Evolutionary conservation across 1,140 invertebrate species (phyloP), one percentile per base, ranked within the genome.

Genomic region (Oryctes rhinoceros): DNA sequence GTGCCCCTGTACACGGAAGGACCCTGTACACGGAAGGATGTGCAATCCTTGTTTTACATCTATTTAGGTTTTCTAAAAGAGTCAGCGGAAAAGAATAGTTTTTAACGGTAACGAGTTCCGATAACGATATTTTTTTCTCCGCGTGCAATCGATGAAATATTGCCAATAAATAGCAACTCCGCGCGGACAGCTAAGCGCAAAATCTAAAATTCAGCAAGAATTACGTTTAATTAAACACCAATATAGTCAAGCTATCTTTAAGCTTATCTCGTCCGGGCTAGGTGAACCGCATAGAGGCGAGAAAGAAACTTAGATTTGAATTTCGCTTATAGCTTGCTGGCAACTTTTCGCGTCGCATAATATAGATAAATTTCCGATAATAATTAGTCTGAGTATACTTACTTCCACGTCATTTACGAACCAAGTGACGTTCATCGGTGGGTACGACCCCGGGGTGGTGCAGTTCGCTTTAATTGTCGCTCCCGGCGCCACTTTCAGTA

Each of bases 361-460:
- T 24, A 9, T 71, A 35, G 65, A 71, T 24, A 71, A 76, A 76
- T 76, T 76, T 76, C 47, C 18, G 39, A n/a, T n/a, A n/a, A 24
- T 76, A 76, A 76, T 44, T 76, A 76, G 47, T 76, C 47, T 24
- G 59, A 78, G 10, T 53, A 24, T 35, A 79, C 82, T 86, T 86
- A 89, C 88, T 85, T 88, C 79, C 78, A 85, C 82, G 35, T 87
- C 88, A 81, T 90, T 90, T 39, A 89, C 85, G 78, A 85, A 87
- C 89, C 89, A 90, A 4, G 86, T 86, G 9, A 90, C 83, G 74
- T 88, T 89, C 81, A 88, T 87, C 0, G 87, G 83, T 20, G 89
- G 89, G 83, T 87, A 88, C 7, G 87, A 87, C 4, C 84, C 82
- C 3, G 84, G 82, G 2, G 87, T 86, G 9, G 87, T 86, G 83